phyloP scores from a whole-genome alignment of 1,140 invertebrate genomes.

The Panulirus ornatus region DNA sequence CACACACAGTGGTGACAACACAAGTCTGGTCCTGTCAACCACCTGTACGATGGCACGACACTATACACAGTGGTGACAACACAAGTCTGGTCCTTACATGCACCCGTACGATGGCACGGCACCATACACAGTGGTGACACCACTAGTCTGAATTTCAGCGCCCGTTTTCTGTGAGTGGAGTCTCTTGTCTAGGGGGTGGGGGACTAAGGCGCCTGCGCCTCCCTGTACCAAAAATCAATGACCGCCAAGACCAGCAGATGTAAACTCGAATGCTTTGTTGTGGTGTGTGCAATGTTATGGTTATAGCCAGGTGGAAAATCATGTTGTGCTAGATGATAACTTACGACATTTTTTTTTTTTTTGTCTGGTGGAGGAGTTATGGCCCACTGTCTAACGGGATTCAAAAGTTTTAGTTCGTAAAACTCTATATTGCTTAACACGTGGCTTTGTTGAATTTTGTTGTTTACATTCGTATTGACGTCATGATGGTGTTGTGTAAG shows the following conservation, averaged over 20 bases:
- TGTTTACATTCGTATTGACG: neutral
- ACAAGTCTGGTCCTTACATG: no score
- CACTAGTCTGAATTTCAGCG: neutral
- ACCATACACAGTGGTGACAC: neutral
- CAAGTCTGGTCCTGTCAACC: no score
- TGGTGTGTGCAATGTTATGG: constrained; percentile 10
- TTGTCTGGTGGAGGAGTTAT: no score
- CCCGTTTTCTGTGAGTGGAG: constrained; percentile 25
- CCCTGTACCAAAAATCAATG: constrained; percentile 50
- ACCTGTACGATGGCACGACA: no score
- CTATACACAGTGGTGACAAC: no score
- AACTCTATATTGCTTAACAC: constrained; percentile 6
- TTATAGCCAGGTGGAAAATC: neutral
- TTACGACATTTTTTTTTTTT: neutral
- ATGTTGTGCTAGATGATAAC: neutral
- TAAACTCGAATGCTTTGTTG: constrained; percentile 63
- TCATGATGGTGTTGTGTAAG: neutral
- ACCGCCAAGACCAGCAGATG: constrained; percentile 56
- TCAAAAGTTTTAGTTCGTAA: neutral
- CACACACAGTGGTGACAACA: no score
- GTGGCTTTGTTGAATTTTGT: constrained; percentile 18
- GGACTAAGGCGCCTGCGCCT: constrained; percentile 10
- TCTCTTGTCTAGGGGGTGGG: neutral
- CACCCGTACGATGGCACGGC: no score
- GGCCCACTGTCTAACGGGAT: no score